phyloP scores from a whole-genome alignment of 2,888 invertebrate genomes.

The Cloeon dipterum region DNA sequence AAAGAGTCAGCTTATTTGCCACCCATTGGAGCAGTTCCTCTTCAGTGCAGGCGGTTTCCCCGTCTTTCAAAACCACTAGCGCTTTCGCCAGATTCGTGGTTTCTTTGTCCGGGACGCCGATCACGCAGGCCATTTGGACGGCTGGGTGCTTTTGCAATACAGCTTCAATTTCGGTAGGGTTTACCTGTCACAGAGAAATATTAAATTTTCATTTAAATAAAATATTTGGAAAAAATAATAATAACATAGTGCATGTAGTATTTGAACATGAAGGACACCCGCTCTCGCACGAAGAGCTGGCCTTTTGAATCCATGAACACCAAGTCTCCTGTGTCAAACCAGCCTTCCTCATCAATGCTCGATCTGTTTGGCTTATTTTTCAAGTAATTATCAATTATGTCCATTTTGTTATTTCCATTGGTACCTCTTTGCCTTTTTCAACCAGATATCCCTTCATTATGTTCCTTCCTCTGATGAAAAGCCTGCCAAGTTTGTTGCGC shows the following conservation, averaged over 20 bases:
- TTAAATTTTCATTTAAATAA: not conserved
- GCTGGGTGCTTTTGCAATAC: no score
- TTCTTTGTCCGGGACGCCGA: no score
- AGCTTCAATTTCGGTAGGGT: no score
- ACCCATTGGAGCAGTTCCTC: no score
- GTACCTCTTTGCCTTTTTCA: not conserved
- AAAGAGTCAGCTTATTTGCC: not conserved
- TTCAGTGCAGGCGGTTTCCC: no score
- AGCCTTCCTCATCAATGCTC: conserved; percentile 1
- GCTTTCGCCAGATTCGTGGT: no score
- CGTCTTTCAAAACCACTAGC: no score
- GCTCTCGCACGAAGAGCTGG: conserved; percentile 2
- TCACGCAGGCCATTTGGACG: no score
- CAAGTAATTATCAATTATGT: no score
- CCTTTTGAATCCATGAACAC: conserved; percentile 5
- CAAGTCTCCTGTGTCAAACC: conserved; percentile 5
- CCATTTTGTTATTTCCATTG: no score
- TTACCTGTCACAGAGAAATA: no score
- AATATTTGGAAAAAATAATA: no score
- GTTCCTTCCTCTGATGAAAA: not conserved
- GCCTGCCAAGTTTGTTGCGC: not conserved
- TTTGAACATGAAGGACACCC: conserved; percentile 4
- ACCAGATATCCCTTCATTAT: not conserved
- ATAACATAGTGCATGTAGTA: conserved; percentile 5
- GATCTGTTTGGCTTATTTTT: not conserved